Conservation (phyloP, 2,113 vertebrate genomes). For the Chamaetylas fuelleborni region DNA sequence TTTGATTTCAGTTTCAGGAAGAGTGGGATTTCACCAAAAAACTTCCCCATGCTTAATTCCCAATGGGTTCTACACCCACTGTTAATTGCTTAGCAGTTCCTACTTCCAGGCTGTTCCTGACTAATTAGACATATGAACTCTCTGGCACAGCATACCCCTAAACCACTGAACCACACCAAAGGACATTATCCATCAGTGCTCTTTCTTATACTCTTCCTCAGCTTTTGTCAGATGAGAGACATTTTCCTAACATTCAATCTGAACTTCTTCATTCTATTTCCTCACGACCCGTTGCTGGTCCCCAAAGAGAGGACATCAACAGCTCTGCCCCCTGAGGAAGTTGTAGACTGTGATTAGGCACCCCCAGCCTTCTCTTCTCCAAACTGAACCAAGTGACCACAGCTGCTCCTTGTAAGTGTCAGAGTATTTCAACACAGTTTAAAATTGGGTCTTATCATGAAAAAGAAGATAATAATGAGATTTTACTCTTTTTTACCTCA, state of each 20-base stretch:
- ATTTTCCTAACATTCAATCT: neutral
- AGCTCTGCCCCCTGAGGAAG: neutral
- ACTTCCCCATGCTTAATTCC: neutral
- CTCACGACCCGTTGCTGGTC: fast-evolving
- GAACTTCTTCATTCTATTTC: neutral
- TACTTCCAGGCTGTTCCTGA: neutral
- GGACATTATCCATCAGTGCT: neutral
- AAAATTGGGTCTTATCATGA: neutral
- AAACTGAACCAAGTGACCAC: neutral
- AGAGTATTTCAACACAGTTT: neutral
- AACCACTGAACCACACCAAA: neutral
- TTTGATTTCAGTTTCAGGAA: neutral
- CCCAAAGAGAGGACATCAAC: neutral
- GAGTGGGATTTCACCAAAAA: neutral
- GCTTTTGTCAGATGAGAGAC: neutral
- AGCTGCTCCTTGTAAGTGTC: neutral
- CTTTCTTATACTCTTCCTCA: neutral
- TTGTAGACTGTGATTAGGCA: neutral
- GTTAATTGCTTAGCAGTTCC: neutral
- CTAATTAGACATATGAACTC: neutral
- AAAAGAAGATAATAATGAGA: neutral
- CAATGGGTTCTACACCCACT: neutral
- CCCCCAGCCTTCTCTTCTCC: neutral
- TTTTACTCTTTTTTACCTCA: neutral
- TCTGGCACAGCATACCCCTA: neutral